Evolutionary conservation across 2,888 invertebrate genomes (phyloP).

Genomic region (Siphonodentalium dalli): DNA sequence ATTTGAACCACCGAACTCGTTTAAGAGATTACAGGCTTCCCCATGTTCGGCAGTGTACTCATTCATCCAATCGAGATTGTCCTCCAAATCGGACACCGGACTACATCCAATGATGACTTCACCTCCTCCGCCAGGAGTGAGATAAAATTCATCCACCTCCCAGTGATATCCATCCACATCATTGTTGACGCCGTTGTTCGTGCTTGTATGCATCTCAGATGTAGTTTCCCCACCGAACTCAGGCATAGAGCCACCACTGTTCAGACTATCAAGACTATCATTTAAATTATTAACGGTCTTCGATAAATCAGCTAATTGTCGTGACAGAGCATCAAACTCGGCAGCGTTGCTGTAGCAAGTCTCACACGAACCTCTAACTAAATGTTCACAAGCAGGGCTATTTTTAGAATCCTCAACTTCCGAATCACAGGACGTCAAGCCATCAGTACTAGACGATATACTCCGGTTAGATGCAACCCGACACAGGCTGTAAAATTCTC

Average conservation of each 20-base stretch:
- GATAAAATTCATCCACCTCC: conserved; percentile 55
- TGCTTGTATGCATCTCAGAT: conserved; percentile 22
- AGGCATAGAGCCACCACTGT: conserved; percentile 42
- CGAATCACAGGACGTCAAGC: conserved; percentile 7
- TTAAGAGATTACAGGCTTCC: too few relatives aligned
- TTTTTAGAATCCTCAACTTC: conserved; percentile 8
- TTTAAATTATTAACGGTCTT: conserved; percentile 54
- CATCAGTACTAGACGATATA: conserved; percentile 37
- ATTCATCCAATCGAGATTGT: conserved; percentile 46
- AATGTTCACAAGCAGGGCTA: conserved; percentile 31
- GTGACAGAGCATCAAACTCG: conserved; percentile 52
- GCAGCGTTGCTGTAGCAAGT: conserved; percentile 26
- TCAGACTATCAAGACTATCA: conserved; percentile 49
- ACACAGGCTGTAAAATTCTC: conserved; percentile 57
- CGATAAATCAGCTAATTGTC: conserved; percentile 50
- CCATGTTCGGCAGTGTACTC: too few relatives aligned
- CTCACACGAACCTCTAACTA: too few relatives aligned
- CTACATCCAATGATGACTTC: conserved; percentile 47
- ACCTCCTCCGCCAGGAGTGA: conserved; percentile 49
- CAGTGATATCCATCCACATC: conserved; percentile 54
- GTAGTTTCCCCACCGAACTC: conserved; percentile 38
- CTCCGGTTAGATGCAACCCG: conserved; percentile 48
- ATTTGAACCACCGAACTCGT: too few relatives aligned
- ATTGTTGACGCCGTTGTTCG: conserved; percentile 32
- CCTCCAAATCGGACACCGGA: conserved; percentile 42